A percentile compares a stretch with the other conserved stretches of the same genome.
Evolutionary conservation across 2,113 vertebrate genomes (phyloP).

Genomic region (Chionis minor): DNA sequence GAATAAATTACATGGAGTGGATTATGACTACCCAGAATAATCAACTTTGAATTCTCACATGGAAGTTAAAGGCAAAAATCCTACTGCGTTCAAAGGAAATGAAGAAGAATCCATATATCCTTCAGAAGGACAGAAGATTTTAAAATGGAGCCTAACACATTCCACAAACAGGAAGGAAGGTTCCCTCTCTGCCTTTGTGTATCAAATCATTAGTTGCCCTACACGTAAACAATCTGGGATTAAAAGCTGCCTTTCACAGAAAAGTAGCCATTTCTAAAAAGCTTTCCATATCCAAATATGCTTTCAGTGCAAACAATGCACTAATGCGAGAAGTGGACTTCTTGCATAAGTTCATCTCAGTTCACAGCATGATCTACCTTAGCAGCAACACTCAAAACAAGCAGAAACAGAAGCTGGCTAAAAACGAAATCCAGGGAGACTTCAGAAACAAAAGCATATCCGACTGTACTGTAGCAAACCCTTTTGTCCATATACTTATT

Average conservation of each 20-base stretch:
- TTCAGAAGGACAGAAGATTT: background rate
- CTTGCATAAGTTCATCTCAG: background rate
- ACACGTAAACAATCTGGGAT: background rate
- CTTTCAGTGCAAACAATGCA: background rate
- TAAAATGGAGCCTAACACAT: background rate
- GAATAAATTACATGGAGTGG: background rate
- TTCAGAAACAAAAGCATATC: background rate
- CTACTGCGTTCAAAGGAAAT: background rate
- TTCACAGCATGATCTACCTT: slow-evolving; percentile 8
- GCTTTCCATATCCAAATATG: background rate
- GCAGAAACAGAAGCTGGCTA: background rate
- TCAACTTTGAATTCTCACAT: background rate
- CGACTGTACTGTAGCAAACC: background rate
- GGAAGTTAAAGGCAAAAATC: background rate
- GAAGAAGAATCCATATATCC: background rate
- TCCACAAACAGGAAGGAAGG: slow-evolving; percentile 10
- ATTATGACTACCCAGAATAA: background rate
- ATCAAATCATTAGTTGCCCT: background rate
- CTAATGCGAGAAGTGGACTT: background rate
- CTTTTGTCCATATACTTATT: background rate
- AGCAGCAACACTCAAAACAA: background rate
- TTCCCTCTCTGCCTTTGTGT: background rate
- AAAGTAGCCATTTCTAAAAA: background rate
- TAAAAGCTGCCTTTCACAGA: background rate
- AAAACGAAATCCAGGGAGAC: background rate